Conservation (phyloP, 1,140 invertebrate species). For the Apis florea region DNA sequence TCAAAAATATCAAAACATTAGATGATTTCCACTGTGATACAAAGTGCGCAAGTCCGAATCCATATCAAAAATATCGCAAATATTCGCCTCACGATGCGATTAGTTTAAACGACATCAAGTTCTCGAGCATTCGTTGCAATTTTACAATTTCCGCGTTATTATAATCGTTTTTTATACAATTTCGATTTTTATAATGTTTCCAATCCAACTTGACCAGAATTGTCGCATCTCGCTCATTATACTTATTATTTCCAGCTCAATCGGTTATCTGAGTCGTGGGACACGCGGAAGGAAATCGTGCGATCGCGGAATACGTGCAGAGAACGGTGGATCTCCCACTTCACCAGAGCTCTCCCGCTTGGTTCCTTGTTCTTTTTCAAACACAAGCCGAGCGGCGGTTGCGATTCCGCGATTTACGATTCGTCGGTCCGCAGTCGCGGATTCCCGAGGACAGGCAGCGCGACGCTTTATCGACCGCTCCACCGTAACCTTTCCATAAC, state of each 20-base stretch:
- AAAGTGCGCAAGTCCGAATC: too few relatives aligned
- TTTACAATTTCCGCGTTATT: too few relatives aligned
- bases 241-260: constrained; percentile 8
- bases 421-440: constrained; percentile 61
- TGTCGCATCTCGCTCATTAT: neutral
- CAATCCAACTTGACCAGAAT: neutral
- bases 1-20: too few relatives aligned
- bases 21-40: too few relatives aligned
- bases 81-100: too few relatives aligned
- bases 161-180: too few relatives aligned
- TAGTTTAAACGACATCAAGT: too few relatives aligned
- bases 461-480: constrained; percentile 69
- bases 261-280: constrained; percentile 39
- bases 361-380: constrained; percentile 42
- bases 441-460: constrained; percentile 67
- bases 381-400: constrained; percentile 53
- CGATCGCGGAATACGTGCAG: constrained; percentile 48
- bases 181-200: too few relatives aligned
- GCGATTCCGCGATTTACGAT: constrained; percentile 71
- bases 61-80: too few relatives aligned
- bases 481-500: constrained; percentile 73
- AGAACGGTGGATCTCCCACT: constrained; percentile 24
- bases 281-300: constrained; percentile 54
- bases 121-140: too few relatives aligned
- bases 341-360: constrained; percentile 14